Base-by-base conservation (phyloP, 2,888 invertebrate species). In the Aporophyla nigra region DNA sequence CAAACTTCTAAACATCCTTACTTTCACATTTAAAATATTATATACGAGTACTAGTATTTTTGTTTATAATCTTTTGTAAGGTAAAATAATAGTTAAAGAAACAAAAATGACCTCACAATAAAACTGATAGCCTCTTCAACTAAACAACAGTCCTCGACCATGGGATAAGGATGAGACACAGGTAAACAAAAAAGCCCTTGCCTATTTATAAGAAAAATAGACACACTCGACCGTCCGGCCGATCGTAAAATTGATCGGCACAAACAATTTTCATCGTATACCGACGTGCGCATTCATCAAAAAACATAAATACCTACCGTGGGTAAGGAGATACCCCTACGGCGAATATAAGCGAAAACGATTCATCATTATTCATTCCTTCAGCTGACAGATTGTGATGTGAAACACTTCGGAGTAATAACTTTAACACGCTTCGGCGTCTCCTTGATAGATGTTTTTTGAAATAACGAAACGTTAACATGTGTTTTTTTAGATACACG, bases 281-380 rank as follows among this genome's bases (percentile, higher is more conserved):
- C 71, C 81, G 82, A 83, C 80, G 83, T 71, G 75, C 79, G 87
- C 84, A 88, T 88, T 88, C 88, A 88, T 88, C 88, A 87, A 87
- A 86, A 90, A 87, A 88, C 87, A 89, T 87, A 89, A 89, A 88
- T 90, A 92, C 90, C 87, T 91, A 92, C 88, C 87, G 88, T 90
- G 88, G 89, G 89, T 88, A 91, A 91, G 87, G 87, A 90, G 91
- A 91, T 92, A 90, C 90, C 92, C 92, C 92, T 90, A 88, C 88
- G 90, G 93, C 92, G 90, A 92, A 91, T 92, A 90, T 90, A 90
- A 93, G 93, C 91, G 91, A 92, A 93, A 92, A 86, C 91, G 91
- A 93, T 94, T 92, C 90, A 93, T 94, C 95, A 94, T 95, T 93
- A 95, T 92, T 95, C 94, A 95, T 94, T 93, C 91, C 89, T 89